Percentiles rank a stretch among this genome's conserved stretches.
These are phyloP conservation scores for Pachycephala philippinensis DNA, from an alignment of 2,113 vertebrate genomes.

Conservation along the genomic window DNA sequence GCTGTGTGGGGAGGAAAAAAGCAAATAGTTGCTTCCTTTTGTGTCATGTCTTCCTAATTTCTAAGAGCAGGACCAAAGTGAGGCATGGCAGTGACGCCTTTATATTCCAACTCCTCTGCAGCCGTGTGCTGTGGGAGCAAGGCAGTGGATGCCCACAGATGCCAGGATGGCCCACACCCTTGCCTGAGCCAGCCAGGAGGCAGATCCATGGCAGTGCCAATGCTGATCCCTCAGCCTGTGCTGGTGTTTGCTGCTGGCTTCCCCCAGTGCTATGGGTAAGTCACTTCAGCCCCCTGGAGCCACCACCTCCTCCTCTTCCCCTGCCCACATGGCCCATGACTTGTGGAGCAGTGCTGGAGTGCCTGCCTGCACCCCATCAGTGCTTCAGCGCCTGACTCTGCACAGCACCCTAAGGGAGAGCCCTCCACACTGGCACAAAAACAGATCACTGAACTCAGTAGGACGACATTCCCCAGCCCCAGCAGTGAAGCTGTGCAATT, in stretches of 20 bases:
- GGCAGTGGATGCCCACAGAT: not conserved
- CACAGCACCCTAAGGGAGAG: not conserved
- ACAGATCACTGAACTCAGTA: not conserved
- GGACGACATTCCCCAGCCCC: not conserved
- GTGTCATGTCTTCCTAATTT: constrained; percentile 2
- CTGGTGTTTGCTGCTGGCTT: not conserved
- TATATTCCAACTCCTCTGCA: not conserved
- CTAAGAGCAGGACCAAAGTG: not conserved
- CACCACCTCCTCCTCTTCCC: not conserved
- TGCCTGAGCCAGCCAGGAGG: not conserved
- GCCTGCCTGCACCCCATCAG: not conserved
- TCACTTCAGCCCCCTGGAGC: not conserved
- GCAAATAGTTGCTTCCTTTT: constrained; percentile 33
- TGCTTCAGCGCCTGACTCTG: not conserved
- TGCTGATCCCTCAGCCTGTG: not conserved
- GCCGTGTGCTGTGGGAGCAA: not conserved
- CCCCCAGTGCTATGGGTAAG: not conserved
- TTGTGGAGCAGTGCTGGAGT: not conserved
- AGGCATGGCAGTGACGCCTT: not conserved
- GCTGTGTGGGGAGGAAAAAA: not conserved
- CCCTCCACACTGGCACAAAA: not conserved
- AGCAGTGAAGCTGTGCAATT: not conserved
- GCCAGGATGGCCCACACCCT: not conserved
- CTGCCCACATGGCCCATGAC: not conserved
- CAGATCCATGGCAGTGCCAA: not conserved